Conservation (phyloP, 1,140 invertebrate species). For the Psix sp. region DNA sequence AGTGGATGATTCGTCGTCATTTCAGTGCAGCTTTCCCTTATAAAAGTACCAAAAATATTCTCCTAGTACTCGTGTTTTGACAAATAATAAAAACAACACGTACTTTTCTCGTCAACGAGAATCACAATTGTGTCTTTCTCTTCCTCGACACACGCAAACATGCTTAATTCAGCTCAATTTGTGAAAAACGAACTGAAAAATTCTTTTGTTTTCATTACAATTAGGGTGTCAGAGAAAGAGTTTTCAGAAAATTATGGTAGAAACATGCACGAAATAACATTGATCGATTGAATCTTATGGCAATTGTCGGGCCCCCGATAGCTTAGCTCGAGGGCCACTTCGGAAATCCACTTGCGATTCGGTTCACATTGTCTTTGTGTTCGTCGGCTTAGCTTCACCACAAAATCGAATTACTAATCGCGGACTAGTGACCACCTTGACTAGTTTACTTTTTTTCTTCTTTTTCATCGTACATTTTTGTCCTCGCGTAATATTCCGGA, state of each 20-base stretch:
- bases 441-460: constrained; percentile 72
- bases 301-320: constrained; percentile 62
- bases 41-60: constrained; percentile 80
- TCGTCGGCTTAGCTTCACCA: constrained; percentile 61
- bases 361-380: constrained; percentile 60
- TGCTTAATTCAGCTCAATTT: too few relatives aligned
- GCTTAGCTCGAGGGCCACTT: constrained; percentile 14
- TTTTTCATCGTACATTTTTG: constrained; percentile 54
- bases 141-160: too few relatives aligned
- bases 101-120: constrained; percentile 29
- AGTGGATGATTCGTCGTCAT: constrained; percentile 46
- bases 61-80: constrained; percentile 74
- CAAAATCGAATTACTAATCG: constrained; percentile 69
- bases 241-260: constrained; percentile 72
- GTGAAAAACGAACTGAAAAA: constrained; percentile 72
- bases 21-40: constrained; percentile 69
- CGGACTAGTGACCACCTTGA: constrained; percentile 76
- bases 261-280: constrained; percentile 73
- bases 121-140: too few relatives aligned
- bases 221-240: constrained; percentile 73
- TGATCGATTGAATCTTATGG: constrained; percentile 74
- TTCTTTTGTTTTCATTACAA: constrained; percentile 69
- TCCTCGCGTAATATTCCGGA: constrained; percentile 5
- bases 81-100: constrained; percentile 72
- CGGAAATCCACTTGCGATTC: not conserved